Base-by-base conservation (phyloP, 2,797 vertebrate genomes). In the Sibirionetta formosa region DNA sequence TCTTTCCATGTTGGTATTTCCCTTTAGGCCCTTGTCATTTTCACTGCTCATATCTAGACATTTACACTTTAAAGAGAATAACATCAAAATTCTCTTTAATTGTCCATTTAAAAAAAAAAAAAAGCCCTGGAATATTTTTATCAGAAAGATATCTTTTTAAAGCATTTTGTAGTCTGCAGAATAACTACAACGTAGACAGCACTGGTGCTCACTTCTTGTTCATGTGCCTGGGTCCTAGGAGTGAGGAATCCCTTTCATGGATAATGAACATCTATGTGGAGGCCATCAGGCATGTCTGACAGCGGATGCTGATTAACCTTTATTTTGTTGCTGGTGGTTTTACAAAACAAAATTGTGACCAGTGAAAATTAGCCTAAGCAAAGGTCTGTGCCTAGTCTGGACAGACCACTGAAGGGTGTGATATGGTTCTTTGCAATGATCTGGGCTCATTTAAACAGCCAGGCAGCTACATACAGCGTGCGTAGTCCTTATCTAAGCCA, bases 31-130 rank as follows among this genome's bases (percentile, higher is more conserved):
- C 7, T 63, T 29, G 29, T 61, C 6, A 33, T 82, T 90, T 93
- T 92, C 70, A 57, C 19, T 56, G 58, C 58, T 81, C 42, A 3
- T 80, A 54, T 42, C 35, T 58, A 86, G 58, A 56, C 9, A 40
- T 58, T 78, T 69, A 33, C 4, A 0, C 42, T 91, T 91, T 64
- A 65, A 46, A 64, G n/a, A 85, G 27, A 85, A 18, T 36, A 56
- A 80, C 35, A 53, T 85, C 29, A 68, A 82, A 88, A 82, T 88
- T 94, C 42, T 90, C 15, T 86, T 76, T 78, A 60, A 65, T 54
- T 94, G 14, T 82, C 57, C 22, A 14, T 24, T 38, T 48, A 35
- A 48, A 82, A 17, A 12, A 17, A 51, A 48, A 82, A 44, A 44
- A 17, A 13, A 22, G 22, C 5, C 5, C 6, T 19, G 40, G 36